phyloP scores from a whole-genome alignment of 2,113 vertebrate genomes.

The Eira barbara region DNA sequence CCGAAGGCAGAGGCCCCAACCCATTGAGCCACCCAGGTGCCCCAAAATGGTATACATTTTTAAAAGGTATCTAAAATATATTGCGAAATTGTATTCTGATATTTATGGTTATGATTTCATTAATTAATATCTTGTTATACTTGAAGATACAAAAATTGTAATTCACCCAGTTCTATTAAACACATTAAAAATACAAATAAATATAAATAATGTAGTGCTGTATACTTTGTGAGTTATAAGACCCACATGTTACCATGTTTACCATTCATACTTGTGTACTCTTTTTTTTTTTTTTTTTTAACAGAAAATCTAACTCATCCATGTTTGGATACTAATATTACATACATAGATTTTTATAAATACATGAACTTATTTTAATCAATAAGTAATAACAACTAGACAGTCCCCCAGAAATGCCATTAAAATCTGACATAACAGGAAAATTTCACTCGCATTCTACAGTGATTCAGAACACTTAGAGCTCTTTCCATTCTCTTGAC shows the following conservation, averaged over 20 bases:
- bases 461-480: conserved; percentile 3
- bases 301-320: not conserved
- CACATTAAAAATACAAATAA: not conserved
- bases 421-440: not conserved
- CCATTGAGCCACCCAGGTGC: too few relatives aligned
- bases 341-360: not conserved
- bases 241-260: not conserved
- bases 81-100: not conserved
- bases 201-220: not conserved
- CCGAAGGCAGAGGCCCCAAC: too few relatives aligned
- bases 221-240: not conserved
- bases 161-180: not conserved
- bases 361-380: not conserved
- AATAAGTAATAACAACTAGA: not conserved
- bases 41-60: not conserved
- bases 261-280: not conserved
- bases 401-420: not conserved
- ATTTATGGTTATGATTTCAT: conserved; percentile 16
- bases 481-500: not conserved
- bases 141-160: not conserved
- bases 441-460: conserved; percentile 8
- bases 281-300: not conserved
- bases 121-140: not conserved
- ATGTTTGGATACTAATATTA: not conserved
- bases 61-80: not conserved